A percentile compares a stretch with the other conserved stretches of the same genome.
phyloP scores from a whole-genome alignment of 1,140 invertebrate species.

The Ctenoplectra terminalis region DNA sequence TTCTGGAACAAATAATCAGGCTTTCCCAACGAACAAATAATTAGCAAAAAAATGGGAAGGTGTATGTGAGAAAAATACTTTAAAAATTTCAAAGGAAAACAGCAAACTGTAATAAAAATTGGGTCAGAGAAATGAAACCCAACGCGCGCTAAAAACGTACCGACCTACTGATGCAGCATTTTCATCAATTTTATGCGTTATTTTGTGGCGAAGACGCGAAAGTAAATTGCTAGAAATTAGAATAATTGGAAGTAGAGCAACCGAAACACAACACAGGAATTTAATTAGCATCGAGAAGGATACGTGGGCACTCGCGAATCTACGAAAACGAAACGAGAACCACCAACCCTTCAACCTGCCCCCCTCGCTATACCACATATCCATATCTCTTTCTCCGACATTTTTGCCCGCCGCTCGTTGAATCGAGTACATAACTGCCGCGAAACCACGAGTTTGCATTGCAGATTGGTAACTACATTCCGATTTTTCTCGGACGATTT shows the following conservation, averaged over 20 bases:
- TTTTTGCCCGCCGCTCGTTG: slow-evolving; percentile 36
- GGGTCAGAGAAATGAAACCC: background rate
- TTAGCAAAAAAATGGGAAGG: no score
- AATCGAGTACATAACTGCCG: slow-evolving; percentile 58
- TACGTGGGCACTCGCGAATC: slow-evolving; percentile 11
- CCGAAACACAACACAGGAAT: slow-evolving; percentile 23
- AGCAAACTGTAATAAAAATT: no score
- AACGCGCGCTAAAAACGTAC: background rate
- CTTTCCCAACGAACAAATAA: no score
- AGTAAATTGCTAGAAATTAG: background rate
- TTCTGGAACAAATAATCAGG: no score
- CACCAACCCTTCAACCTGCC: background rate
- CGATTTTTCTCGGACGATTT: slow-evolving; percentile 68
- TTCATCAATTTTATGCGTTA: background rate
- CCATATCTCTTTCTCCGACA: slow-evolving; percentile 33
- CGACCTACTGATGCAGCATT: background rate
- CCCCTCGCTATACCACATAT: background rate
- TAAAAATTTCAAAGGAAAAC: no score
- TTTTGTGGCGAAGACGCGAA: no score
- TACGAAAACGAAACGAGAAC: slow-evolving; percentile 16
- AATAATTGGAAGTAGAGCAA: background rate
- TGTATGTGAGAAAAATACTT: no score
- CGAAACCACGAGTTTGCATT: slow-evolving; percentile 70
- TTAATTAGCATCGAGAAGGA: slow-evolving; percentile 38
- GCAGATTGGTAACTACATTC: slow-evolving; percentile 72